Evolutionary conservation across 2,797 vertebrate species (phyloP), one percentile per base, ranked within the genome.

Genomic region (Pelodytes ibericus): DNA sequence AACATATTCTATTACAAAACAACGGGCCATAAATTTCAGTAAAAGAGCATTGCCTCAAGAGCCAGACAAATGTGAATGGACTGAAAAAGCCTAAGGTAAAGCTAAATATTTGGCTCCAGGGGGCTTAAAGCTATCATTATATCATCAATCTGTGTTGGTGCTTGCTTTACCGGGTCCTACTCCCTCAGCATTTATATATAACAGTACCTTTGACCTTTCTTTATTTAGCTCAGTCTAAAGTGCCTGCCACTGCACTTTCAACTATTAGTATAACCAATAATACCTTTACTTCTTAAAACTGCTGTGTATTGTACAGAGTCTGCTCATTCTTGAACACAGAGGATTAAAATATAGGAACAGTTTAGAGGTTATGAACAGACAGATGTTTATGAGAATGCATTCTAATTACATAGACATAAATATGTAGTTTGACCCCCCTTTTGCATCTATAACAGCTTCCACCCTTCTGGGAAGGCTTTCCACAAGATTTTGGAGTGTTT

Each of bases 41-140:
- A 7, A 6, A 25, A 26, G 18, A 36, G 39, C 3, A 22, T n/a
- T 30, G 53, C 53, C 36, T 66, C 29, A 72, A 24, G 57, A 53
- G 27, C 9, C 29, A 26, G 33, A 20, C 66, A 72, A 72, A 60
- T 67, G 29, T 60, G 62, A 66, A 77, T 72, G n/a, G 56, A 71
- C 49, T 64, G 36, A 26, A 53, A 30, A 47, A 72, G 75, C 29
- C 24, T 24, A 65, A 65, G 60, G 61, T 77, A 51, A 77, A 71
- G 29, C 75, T 59, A 72, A 78, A 78, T 78, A 77, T 77, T 77
- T 77, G 44, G 71, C 53, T 78, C 30, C 49, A 72, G 36, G 33
- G 49, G 18, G 22, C 56, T 57, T 44, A 3, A 33, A 71, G 51
- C 75, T 26, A 65, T 77, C 62, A 39, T 60, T 66, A 77, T 29